These are phyloP conservation scores for Muschampia staudingeri DNA, from an alignment of 2,888 invertebrate genomes.

Conservation along the genomic window DNA sequence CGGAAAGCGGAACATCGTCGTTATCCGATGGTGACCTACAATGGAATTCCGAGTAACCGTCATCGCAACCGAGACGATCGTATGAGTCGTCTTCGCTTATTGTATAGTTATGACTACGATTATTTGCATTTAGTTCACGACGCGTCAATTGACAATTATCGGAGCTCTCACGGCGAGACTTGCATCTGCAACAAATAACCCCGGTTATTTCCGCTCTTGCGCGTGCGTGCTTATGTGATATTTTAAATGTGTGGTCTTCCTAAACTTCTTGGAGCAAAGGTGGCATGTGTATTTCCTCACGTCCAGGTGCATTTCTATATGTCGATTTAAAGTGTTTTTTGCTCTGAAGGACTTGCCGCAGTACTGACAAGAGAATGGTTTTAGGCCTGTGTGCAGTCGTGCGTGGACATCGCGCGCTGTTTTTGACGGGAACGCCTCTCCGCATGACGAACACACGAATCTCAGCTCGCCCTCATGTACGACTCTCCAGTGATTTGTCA, in stretches of 20 bases:
- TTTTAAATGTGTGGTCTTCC: conserved; percentile 81
- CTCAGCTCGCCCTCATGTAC: conserved; percentile 85
- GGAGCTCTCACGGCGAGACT: conserved; percentile 62
- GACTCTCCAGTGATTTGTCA: conserved; percentile 83
- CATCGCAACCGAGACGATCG: conserved; percentile 12
- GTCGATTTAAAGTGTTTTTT: conserved; percentile 77
- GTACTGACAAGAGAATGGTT: conserved; percentile 83
- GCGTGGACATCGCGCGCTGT: conserved; percentile 83
- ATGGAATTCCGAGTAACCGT: conserved; percentile 2
- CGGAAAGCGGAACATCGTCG: conserved; percentile 79
- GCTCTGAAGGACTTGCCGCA: conserved; percentile 83
- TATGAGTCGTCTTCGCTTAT: neutral
- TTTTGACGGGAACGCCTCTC: conserved; percentile 86
- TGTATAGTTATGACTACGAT: neutral
- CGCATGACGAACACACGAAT: conserved; percentile 84
- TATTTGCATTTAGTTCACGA: conserved; percentile 24
- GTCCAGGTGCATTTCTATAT: conserved; percentile 79
- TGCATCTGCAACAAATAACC: conserved; percentile 85
- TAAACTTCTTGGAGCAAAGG: conserved; percentile 80
- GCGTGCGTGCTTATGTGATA: conserved; percentile 83
- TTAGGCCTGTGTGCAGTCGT: conserved; percentile 85
- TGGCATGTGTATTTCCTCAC: conserved; percentile 78
- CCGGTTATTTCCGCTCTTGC: conserved; percentile 77
- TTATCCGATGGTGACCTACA: conserved; percentile 56
- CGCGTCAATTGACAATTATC: conserved; percentile 28